Evolutionary conservation across 2,113 vertebrate species (phyloP).

Genomic region (Symphodus melops): DNA sequence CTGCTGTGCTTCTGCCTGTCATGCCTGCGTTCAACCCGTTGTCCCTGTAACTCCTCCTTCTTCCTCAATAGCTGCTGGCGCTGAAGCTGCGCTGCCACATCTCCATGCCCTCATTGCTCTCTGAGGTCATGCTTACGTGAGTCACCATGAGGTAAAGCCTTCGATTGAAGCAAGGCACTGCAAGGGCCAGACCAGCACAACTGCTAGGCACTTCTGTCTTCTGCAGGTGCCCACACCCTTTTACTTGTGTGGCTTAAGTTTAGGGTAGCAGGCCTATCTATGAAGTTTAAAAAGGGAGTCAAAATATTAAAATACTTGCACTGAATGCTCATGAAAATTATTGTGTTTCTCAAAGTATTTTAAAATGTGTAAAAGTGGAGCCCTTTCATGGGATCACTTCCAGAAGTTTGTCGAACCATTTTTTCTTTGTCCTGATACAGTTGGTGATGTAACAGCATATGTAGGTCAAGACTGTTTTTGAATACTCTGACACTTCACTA

Average conservation of each 20-base stretch:
- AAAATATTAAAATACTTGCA: neutral
- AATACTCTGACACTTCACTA: conserved; percentile 18
- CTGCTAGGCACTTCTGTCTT: conserved; percentile 45
- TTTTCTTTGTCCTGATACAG: conserved; percentile 44
- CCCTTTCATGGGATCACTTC: neutral
- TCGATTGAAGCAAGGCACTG: conserved; percentile 17
- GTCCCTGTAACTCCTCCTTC: conserved; percentile 56
- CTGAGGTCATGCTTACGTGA: conserved; percentile 73
- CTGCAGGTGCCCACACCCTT: conserved; percentile 24
- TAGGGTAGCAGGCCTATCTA: neutral
- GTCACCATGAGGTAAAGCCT: conserved; percentile 59
- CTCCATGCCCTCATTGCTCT: conserved; percentile 52
- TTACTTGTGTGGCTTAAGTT: conserved; percentile 5
- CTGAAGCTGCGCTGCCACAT: conserved; percentile 33
- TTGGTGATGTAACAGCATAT: conserved; percentile 64
- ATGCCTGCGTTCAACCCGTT: conserved; percentile 59
- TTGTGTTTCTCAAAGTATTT: conserved; percentile 1
- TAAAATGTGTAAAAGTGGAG: neutral
- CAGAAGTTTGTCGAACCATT: conserved; percentile 13
- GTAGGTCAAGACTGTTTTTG: conserved; percentile 59
- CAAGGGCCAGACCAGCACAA: conserved; percentile 42
- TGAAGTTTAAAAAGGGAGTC: neutral
- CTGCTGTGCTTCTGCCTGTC: conserved; percentile 66
- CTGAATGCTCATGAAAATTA: neutral
- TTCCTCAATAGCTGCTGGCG: conserved; percentile 50